These are phyloP conservation scores for Melipona beecheii DNA, from an alignment of 2,888 invertebrate species.

Conservation along the genomic window DNA sequence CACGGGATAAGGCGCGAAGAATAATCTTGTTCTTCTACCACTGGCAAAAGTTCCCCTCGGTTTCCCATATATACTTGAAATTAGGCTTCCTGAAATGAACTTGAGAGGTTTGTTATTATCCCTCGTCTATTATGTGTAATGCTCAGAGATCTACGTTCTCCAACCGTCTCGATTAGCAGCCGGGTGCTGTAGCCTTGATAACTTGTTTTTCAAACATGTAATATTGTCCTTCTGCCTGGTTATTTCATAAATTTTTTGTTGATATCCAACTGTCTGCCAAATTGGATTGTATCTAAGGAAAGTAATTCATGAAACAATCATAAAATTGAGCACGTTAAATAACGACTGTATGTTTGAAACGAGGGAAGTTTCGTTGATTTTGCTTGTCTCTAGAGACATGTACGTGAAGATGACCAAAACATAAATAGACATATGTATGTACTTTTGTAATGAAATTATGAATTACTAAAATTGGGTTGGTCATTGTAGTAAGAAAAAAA, in stretches of 20 bases:
- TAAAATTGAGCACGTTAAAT: background rate
- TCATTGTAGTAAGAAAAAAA: background rate
- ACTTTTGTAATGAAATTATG: background rate
- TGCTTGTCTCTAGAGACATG: background rate
- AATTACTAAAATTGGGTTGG: background rate
- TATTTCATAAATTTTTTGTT: background rate
- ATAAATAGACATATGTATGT: background rate
- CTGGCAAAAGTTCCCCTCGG: constrained; percentile 5
- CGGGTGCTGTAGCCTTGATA: background rate
- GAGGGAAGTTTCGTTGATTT: background rate
- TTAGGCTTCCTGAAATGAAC: constrained; percentile 52
- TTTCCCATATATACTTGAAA: constrained; percentile 50
- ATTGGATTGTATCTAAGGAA: background rate
- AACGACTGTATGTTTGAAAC: background rate
- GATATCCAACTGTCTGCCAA: background rate
- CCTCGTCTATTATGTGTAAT: constrained; percentile 36
- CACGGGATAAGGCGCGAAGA: constrained; percentile 25
- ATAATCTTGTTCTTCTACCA: constrained; percentile 27
- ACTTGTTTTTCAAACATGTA: background rate
- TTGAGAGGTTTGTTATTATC: constrained; percentile 56
- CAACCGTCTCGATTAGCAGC: constrained; percentile 19
- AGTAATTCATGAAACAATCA: background rate
- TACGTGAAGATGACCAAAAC: background rate
- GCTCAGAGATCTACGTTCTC: background rate
- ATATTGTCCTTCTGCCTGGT: background rate